Evolutionary conservation across 2,888 invertebrate genomes (phyloP), one percentile per base, ranked within the genome.

Genomic region (Acrobasis suavella): DNA sequence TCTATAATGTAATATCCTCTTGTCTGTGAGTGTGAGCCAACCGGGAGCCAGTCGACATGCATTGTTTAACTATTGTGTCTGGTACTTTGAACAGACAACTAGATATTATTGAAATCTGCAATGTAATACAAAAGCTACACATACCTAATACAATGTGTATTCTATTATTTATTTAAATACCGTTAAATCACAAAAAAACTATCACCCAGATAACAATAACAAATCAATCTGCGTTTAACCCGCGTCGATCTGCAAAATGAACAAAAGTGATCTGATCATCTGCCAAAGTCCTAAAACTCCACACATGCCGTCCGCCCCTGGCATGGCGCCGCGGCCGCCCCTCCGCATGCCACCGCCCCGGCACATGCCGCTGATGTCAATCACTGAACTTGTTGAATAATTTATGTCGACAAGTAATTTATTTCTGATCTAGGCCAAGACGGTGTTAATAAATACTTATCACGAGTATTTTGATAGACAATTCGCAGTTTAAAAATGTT

Each of bases 401-500:
- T 46, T 56, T 46, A 56, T 56, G 56, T 46, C 56, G 46, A 56
- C 56, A 56, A 42, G 10, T 56, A 14, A n/a, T 56, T 17, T 56
- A 56, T 56, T 56, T 42, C 17, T 56, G 15, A 42, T 17, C 56
- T 17, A 14, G 22, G 42, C 46, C 46, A 14, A 46, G n/a, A 46
- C 46, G n/a, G 10, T 46, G 14, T 14, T 10, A 14, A n/a, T n/a
- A 42, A 42, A 32, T 32, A 7, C 32, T 32, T 32, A 7, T 32
- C 8, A 32, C 32, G 32, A 32, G 32, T 32, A 7, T 32, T 7
- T 32, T 32, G 22, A 32, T 32, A 32, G 32, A 32, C 32, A 32
- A 32, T 32, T 22, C 22, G 32, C 32, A 32, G 32, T 32, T 32
- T 6, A 32, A 32, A 32, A 7, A 32, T 32, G 8, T 7, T 32